A percentile compares a stretch with the other conserved stretches of the same genome.
Conservation (phyloP, 2,888 invertebrate species). For the Malthinus flaveolus region DNA sequence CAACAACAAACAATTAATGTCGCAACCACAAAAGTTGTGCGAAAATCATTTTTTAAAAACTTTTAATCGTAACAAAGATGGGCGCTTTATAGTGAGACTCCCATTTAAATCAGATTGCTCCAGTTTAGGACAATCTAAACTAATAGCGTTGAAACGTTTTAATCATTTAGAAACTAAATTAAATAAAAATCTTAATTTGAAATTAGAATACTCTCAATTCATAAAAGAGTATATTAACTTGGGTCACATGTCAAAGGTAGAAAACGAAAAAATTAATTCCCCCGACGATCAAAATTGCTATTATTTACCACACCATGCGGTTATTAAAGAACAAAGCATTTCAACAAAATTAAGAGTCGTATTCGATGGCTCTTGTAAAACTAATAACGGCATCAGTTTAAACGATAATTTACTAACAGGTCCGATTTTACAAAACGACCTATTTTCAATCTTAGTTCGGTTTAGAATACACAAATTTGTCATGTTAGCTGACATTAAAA, state of each 20-base stretch:
- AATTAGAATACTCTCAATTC: background rate
- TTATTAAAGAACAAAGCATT: background rate
- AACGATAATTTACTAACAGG: background rate
- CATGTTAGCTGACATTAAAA: background rate
- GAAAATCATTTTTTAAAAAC: background rate
- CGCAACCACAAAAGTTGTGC: background rate
- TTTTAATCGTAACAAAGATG: background rate
- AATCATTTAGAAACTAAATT: background rate
- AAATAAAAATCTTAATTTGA: background rate
- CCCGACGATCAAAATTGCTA: background rate
- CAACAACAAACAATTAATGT: background rate
- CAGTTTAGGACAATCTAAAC: background rate
- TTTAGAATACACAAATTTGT: background rate
- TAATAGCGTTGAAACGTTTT: background rate
- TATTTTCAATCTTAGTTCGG: background rate
- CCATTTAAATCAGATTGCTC: background rate
- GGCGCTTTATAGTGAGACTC: background rate
- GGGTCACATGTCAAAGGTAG: background rate
- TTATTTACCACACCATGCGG: conserved; percentile 4
- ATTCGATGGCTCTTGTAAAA: background rate
- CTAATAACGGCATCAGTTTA: background rate
- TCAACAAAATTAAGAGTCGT: conserved; percentile 1
- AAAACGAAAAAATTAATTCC: background rate
- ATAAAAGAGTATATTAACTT: background rate
- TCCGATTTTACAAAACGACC: background rate